Conservation (phyloP, 1,140 invertebrate genomes). For the Andrena cerasifolii region DNA sequence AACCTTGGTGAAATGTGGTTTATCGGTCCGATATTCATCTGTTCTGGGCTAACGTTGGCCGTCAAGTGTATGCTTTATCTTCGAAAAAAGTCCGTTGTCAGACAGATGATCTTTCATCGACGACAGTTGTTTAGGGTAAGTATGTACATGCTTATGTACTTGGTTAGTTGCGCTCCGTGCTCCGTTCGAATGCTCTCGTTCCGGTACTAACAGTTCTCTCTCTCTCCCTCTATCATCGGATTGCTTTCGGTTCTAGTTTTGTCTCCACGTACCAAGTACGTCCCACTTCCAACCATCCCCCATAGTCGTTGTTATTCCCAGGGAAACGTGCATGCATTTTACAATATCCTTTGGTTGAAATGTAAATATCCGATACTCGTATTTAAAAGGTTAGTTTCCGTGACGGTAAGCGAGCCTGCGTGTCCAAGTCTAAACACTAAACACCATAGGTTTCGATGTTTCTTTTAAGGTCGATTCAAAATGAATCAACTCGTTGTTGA, state of each 20-base stretch:
- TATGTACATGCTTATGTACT: slow-evolving; percentile 22
- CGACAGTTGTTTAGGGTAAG: slow-evolving; percentile 85
- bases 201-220: too few species aligned
- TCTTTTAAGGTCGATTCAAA: not conserved
- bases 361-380: too few species aligned
- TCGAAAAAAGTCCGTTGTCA: slow-evolving; percentile 85
- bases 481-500: not conserved
- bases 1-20: slow-evolving; percentile 87
- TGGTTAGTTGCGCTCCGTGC: too few species aligned
- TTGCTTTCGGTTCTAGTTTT: not conserved
- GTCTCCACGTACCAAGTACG: too few species aligned
- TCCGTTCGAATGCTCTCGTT: too few species aligned
- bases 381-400: not conserved
- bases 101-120: slow-evolving; percentile 86
- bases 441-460: not conserved
- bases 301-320: too few species aligned
- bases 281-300: too few species aligned
- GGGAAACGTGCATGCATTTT: too few species aligned
- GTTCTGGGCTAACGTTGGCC: slow-evolving; percentile 87
- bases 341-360: too few species aligned
- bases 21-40: slow-evolving; percentile 87
- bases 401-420: not conserved
- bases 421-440: not conserved
- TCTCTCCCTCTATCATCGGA: not conserved
- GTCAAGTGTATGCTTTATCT: slow-evolving; percentile 87